phyloP scores from a whole-genome alignment of 2,888 invertebrate genomes.

The Aproaerema taeniolella region DNA sequence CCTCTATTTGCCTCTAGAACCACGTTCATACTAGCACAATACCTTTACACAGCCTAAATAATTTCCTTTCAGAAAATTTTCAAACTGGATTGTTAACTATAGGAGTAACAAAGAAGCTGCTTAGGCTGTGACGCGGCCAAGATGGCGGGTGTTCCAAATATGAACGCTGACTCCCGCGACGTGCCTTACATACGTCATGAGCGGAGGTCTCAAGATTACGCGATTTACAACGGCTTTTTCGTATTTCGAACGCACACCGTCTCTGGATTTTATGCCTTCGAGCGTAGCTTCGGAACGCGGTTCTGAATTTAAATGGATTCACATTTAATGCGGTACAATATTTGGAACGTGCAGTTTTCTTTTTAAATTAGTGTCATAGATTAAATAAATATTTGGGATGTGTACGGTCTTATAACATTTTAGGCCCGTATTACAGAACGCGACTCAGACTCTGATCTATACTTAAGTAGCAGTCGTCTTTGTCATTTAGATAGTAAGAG shows the following conservation, averaged over 20 bases:
- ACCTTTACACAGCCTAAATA: conserved; percentile 29
- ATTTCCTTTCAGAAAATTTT: neutral
- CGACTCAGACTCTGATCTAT: too few species aligned
- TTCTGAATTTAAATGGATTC: conserved; percentile 61
- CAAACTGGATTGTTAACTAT: neutral
- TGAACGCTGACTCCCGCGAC: conserved; percentile 53
- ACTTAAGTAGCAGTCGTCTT: too few species aligned
- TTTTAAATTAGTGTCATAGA: conserved; percentile 35
- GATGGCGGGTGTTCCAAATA: conserved; percentile 50
- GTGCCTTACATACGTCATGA: conserved; percentile 72
- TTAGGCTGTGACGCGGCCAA: conserved; percentile 42
- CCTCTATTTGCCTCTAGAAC: conserved; percentile 52
- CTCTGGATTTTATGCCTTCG: conserved; percentile 58
- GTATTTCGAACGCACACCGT: conserved; percentile 56
- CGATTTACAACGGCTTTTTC: conserved; percentile 71
- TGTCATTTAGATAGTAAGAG: too few species aligned
- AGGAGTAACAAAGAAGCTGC: neutral
- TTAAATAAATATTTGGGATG: too few species aligned
- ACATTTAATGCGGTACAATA: conserved; percentile 35
- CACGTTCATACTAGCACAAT: conserved; percentile 35
- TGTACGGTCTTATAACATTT: too few species aligned
- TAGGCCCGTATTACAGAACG: too few species aligned
- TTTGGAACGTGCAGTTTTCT: conserved; percentile 45
- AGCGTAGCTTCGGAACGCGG: conserved; percentile 37
- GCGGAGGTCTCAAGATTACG: conserved; percentile 71